Conservation (phyloP, 2,888 invertebrate species). For the Hedya salicella region DNA sequence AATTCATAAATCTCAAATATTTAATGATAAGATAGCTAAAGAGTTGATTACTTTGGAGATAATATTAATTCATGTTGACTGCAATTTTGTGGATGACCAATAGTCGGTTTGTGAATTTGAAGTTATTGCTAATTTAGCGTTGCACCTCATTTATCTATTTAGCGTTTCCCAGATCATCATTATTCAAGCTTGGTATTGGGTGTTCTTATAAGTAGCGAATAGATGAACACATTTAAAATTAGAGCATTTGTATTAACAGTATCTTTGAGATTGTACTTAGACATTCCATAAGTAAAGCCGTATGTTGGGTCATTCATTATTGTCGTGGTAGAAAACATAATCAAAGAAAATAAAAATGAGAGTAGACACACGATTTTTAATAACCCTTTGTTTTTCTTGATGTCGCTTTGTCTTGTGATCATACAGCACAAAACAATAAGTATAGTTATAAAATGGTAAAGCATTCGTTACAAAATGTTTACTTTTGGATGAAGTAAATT, state of each 20-base stretch:
- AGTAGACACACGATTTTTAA: constrained; percentile 20
- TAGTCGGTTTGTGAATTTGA: constrained; percentile 39
- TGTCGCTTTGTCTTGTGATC: not conserved
- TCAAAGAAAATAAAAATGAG: constrained; percentile 59
- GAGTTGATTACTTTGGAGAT: constrained; percentile 20
- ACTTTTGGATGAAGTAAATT: too few species aligned
- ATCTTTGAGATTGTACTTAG: constrained; percentile 60
- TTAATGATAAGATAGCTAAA: constrained; percentile 36
- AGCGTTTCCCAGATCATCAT: not conserved
- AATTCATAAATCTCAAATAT: constrained; percentile 45
- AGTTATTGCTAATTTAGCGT: constrained; percentile 6
- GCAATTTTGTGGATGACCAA: constrained; percentile 46
- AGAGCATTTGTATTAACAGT: constrained; percentile 44
- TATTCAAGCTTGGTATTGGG: constrained; percentile 21
- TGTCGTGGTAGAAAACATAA: constrained; percentile 64
- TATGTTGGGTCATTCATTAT: constrained; percentile 62
- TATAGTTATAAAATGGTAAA: too few species aligned
- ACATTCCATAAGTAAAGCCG: constrained; percentile 64
- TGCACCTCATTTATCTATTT: not conserved
- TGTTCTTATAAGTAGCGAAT: constrained; percentile 33
- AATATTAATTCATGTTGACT: constrained; percentile 8
- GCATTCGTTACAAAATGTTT: too few species aligned
- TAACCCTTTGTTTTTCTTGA: not conserved
- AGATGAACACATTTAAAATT: constrained; percentile 32
- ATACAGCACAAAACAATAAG: too few species aligned